phyloP scores from a whole-genome alignment of 2,797 vertebrate genomes.

The Momotus momota region DNA sequence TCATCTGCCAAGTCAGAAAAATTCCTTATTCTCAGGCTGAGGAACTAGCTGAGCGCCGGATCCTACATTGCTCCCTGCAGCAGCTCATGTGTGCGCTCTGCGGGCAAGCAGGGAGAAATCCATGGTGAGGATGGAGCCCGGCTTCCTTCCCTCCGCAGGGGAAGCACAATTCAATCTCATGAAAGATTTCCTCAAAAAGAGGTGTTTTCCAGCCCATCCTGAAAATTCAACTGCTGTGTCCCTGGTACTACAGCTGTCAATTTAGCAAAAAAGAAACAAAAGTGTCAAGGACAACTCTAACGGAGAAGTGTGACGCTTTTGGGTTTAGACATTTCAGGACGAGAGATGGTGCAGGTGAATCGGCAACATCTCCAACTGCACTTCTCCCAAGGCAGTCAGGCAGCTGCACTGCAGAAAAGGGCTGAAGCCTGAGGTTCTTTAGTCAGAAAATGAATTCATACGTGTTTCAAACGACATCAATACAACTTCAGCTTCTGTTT shows the following conservation, averaged over 20 bases:
- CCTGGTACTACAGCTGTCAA: background rate
- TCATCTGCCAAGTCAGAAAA: background rate
- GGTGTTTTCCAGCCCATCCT: too few relatives aligned
- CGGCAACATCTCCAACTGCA: background rate
- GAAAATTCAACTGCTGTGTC: background rate
- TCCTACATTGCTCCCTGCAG: background rate
- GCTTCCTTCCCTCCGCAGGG: background rate
- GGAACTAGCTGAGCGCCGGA: background rate
- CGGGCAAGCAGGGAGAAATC: background rate
- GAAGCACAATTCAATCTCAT: background rate
- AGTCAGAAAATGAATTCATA: background rate
- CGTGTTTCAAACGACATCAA: background rate
- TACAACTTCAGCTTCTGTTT: background rate
- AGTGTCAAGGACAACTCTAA: background rate
- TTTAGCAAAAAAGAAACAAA: background rate
- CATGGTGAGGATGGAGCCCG: background rate
- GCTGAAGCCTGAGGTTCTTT: background rate
- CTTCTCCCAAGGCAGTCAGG: background rate
- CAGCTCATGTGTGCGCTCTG: background rate
- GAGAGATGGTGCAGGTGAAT: background rate
- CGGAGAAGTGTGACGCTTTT: background rate
- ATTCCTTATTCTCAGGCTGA: background rate
- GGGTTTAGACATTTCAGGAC: background rate
- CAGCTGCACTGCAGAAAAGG: background rate
- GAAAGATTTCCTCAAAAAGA: background rate